Evolutionary conservation across 2,888 invertebrate species (phyloP).

Genomic region (Mantis religiosa): DNA sequence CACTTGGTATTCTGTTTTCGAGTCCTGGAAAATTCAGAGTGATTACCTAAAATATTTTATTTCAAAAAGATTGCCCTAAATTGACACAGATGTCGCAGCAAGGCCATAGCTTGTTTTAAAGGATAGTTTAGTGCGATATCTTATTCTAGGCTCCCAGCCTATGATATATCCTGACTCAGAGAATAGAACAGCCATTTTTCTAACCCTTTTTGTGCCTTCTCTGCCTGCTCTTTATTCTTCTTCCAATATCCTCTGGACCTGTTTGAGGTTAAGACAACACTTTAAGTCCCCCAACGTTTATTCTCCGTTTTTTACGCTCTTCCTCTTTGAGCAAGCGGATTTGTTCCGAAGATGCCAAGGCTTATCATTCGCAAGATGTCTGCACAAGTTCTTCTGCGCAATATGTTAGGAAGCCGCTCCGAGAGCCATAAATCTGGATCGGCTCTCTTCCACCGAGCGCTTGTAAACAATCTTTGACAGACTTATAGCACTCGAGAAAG

Average conservation of each 20-base stretch:
- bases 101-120: too few relatives aligned
- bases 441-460: background rate
- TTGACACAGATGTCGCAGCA: too few relatives aligned
- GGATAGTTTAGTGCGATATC: too few relatives aligned
- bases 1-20: too few relatives aligned
- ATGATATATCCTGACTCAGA: too few relatives aligned
- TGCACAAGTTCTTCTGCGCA: background rate
- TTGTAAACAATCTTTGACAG: background rate
- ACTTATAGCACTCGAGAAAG: background rate
- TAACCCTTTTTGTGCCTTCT: background rate
- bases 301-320: background rate
- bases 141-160: too few relatives aligned
- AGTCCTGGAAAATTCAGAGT: too few relatives aligned
- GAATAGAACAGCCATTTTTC: background rate
- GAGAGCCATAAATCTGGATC: background rate
- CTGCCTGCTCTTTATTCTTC: background rate
- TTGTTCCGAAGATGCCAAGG: background rate
- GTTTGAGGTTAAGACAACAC: background rate
- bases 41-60: too few relatives aligned
- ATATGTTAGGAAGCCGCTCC: background rate
- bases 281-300: background rate
- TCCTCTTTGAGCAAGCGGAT: background rate
- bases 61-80: too few relatives aligned
- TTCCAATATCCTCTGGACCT: background rate
- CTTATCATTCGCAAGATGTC: background rate